Base-by-base conservation (phyloP, 2,113 vertebrate species). In the Phrynocephalus versicolor region DNA sequence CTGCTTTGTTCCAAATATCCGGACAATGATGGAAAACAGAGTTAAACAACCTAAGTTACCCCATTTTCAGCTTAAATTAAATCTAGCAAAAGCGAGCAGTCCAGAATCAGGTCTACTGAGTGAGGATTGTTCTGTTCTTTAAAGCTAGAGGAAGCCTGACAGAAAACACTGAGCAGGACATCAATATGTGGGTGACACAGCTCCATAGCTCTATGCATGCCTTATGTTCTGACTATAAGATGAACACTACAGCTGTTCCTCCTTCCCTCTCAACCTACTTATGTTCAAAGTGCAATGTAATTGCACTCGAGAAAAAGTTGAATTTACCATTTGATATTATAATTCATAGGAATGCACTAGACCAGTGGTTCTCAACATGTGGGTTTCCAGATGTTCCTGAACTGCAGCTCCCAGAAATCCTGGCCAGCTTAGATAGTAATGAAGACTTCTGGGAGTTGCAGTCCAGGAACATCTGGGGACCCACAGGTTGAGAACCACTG, bases 1-100 rank as follows among this genome's bases (percentile, higher is more conserved):
- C 57, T 14, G 72, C 57, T 86, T 88, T 89, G 69, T 85, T 83
- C 79, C 65, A 30, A 89, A 33, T n/a, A 79, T 39, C 70, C 79
- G 75, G 82, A 87, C 37, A 80, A 78, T 69, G 35, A 62, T 19
- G 23, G 16, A 83, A 57, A 71, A 57, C 71, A 62, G 74, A 37
- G 23, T 82, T 41, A 62, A n/a, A 83, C 37, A 65, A 57, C 35
- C 0, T 0, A 72, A n/a, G 76, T 45, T 45, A 23, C 21, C 3
- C 1, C 1, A 12, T 51, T 89, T 85, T 83, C 4, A 74, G 75
- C 55, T 27, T 73, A 62, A 57, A 79, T 88, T 79, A 72, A 79
- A 33, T 0, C 72, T 37, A 51, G 41, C 72, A 74, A 70, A 79
- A 37, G 58, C 37, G 79, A 79, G 30, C 30, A 58, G 2, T 21